Base-by-base conservation (phyloP, 2,113 vertebrate species). In the Cephalopholis sonnerati region DNA sequence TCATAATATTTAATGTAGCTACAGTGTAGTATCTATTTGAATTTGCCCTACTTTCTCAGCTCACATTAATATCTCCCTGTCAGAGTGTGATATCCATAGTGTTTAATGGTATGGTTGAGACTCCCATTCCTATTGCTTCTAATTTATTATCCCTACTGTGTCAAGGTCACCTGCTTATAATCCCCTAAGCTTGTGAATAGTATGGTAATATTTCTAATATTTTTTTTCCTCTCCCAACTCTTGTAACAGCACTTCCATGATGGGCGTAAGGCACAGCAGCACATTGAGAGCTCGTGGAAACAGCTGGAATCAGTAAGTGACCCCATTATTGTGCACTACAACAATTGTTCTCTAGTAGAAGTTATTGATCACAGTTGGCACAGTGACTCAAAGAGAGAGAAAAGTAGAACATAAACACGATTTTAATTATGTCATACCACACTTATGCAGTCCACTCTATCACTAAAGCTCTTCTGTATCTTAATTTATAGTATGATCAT, bases 231-330 rank as follows among this genome's bases (percentile, higher is more conserved):
- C 57, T 22, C 18, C 39, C 13, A 2, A 5, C 48, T 85, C 80
- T 73, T 91, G 78, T 87, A 53, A 20, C 89, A 99, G 98, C 94
- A 99, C 86, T 99, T 99, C 89, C 97, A 99, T 0, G 98, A 99
- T 70, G 98, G 98, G 53, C 96, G 98, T 24, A 99, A 99, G 85
- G 98, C 98, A 4, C 98, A 99, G 90, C 98, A 99, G 50, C 96
- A 99, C 65, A 96, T 99, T 2, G 98, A 99, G 91, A 97, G 95
- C 50, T 98, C 95, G 84, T 99, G 98, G 98, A 99, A 99, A 90
- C 98, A 99, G 85, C 96, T 99, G 18, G 98, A 99, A 91, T 90
- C 95, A 0, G 98, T 98, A 92, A 97, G 97, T 96, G 44, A 78
- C 70, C 27, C 10, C 41, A 17, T 55, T 22, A n/a, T 24, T 20